Percentiles rank a stretch among this genome's conserved stretches.
Conservation (phyloP, 2,797 vertebrate genomes). For the Alca torda region DNA sequence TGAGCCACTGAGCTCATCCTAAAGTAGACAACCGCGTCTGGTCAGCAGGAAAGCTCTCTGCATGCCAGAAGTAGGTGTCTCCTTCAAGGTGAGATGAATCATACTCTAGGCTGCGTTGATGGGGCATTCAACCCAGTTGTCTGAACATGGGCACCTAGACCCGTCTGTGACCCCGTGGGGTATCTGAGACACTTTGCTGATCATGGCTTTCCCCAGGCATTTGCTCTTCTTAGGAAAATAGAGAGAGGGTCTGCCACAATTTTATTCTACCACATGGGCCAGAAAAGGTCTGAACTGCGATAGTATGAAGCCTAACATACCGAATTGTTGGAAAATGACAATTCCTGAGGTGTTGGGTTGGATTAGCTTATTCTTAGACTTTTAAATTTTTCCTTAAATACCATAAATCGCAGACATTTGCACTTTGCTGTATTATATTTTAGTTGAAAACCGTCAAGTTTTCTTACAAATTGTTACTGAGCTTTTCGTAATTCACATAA, state of each 20-base stretch:
- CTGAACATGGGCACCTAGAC: neutral
- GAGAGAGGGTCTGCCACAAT: neutral
- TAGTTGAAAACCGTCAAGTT: neutral
- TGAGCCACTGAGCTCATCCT: neutral
- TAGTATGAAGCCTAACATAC: neutral
- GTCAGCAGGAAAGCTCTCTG: neutral
- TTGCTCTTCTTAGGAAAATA: neutral
- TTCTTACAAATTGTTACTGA: neutral
- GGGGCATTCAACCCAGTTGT: neutral
- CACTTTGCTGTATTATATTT: neutral
- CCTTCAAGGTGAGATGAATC: neutral
- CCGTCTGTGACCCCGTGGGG: neutral
- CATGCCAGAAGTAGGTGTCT: fast-evolving
- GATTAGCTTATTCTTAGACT: neutral
- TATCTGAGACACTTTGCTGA: neutral
- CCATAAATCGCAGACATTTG: neutral
- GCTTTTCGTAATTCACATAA: neutral
- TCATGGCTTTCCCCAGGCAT: neutral
- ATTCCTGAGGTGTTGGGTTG: neutral
- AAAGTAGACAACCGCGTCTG: neutral
- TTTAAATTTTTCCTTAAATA: neutral
- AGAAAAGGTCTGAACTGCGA: neutral
- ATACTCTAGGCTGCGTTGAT: fast-evolving
- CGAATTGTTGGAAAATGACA: neutral
- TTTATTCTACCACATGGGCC: neutral